Conservation (phyloP, 2,888 invertebrate genomes). For the Acanthopleura granulata region DNA sequence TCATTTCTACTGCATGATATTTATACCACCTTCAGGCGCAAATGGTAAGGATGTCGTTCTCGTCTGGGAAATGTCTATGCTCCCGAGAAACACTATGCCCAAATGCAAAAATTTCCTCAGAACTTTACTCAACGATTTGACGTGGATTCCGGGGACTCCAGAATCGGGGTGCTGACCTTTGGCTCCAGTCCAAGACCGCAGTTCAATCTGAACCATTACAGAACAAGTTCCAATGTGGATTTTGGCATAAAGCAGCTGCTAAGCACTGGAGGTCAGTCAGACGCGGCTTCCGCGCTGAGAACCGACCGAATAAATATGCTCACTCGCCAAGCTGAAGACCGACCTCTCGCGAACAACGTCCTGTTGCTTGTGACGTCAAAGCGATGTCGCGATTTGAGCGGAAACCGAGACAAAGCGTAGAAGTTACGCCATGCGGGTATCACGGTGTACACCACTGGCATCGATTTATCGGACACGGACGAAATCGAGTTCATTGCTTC, state of each 20-base stretch:
- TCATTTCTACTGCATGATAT: too few species aligned
- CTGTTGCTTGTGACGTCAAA: constrained; percentile 52
- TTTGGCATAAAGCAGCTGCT: not conserved
- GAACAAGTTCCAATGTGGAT: not conserved
- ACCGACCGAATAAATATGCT: constrained; percentile 41
- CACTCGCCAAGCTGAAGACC: constrained; percentile 44
- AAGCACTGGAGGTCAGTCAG: constrained; percentile 40
- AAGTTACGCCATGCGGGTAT: not conserved
- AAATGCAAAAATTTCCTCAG: constrained; percentile 42
- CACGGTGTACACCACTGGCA: not conserved
- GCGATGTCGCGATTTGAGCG: not conserved
- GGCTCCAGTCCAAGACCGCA: constrained; percentile 27
- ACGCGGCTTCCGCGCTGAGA: constrained; percentile 19
- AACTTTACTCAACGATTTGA: constrained; percentile 37
- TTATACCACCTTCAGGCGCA: too few species aligned
- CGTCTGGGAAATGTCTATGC: too few species aligned
- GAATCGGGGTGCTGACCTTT: constrained; percentile 50
- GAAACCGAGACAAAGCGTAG: not conserved
- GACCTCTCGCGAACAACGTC: constrained; percentile 48
- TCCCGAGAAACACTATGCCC: constrained; percentile 34
- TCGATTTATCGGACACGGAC: not conserved
- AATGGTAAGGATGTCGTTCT: too few species aligned
- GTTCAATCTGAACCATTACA: not conserved
- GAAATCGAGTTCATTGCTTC: not conserved
- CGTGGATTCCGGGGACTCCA: constrained; percentile 44